Conservation (phyloP, 2,797 vertebrate genomes). For the Syngnathus acus region DNA sequence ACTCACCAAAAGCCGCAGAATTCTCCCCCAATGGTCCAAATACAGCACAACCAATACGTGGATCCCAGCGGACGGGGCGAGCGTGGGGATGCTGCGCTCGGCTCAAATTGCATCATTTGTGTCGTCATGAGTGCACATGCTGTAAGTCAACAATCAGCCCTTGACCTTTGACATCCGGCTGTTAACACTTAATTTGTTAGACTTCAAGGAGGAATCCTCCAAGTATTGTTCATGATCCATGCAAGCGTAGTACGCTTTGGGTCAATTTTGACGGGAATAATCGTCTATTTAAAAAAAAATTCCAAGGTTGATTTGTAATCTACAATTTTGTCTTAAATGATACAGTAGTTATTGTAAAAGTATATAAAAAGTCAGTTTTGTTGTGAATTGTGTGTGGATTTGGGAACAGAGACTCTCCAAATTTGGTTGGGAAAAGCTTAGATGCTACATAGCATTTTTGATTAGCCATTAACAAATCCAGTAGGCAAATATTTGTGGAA, state of each 20-base stretch:
- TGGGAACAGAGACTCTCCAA: too few species aligned
- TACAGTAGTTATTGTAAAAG: too few species aligned
- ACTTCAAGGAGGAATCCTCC: background rate
- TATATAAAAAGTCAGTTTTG: too few species aligned
- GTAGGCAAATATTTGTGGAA: too few species aligned
- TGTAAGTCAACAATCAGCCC: background rate
- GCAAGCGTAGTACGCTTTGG: background rate
- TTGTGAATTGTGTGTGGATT: too few species aligned
- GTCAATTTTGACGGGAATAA: background rate
- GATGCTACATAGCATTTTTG: too few species aligned
- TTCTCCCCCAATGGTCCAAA: slow-evolving; percentile 25
- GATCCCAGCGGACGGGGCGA: background rate
- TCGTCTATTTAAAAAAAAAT: too few species aligned
- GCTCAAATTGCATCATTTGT: background rate
- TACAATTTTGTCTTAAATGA: too few species aligned
- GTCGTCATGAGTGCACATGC: background rate
- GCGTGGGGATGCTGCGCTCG: background rate
- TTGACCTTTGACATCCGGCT: slow-evolving; percentile 10
- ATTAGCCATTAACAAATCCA: too few species aligned
- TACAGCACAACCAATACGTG: slow-evolving; percentile 16
- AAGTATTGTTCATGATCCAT: background rate
- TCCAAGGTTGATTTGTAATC: too few species aligned
- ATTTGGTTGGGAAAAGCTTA: too few species aligned
- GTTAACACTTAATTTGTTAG: background rate
- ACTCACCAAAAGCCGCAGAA: slow-evolving; percentile 28